Conservation (phyloP, 1,140 invertebrate genomes). For the Musca domestica region DNA sequence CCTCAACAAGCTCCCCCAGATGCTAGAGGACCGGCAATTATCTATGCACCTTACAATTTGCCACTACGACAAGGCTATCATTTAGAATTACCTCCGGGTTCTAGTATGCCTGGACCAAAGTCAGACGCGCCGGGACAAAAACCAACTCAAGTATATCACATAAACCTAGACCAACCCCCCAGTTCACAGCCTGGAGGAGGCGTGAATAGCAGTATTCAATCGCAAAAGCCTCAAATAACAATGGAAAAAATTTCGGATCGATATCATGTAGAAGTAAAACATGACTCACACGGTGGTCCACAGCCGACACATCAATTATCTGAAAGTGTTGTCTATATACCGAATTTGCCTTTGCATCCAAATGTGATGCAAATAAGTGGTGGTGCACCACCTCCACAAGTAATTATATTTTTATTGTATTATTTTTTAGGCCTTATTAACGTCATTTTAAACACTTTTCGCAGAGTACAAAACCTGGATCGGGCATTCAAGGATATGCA, state of each 20-base stretch:
- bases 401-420: conserved; percentile 21
- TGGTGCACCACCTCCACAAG: conserved; percentile 37
- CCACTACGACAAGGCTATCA: conserved; percentile 45
- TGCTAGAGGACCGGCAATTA: conserved; percentile 39
- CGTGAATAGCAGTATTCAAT: conserved; percentile 20
- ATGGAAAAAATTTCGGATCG: conserved; percentile 50
- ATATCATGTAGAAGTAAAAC: conserved; percentile 49
- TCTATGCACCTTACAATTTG: conserved; percentile 34
- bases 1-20: conserved; percentile 46
- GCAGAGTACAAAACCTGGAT: conserved; percentile 44
- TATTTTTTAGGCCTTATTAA: neutral
- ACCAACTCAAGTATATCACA: conserved; percentile 48
- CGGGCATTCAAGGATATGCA: conserved; percentile 51
- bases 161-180: conserved; percentile 48
- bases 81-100: conserved; percentile 38
- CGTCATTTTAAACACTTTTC: too few relatives aligned
- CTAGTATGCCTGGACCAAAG: conserved; percentile 35
- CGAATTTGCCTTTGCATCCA: conserved; percentile 43
- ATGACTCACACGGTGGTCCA: conserved; percentile 34
- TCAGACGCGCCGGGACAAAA: conserved; percentile 36
- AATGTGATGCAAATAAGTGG: conserved; percentile 48
- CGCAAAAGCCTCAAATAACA: conserved; percentile 46
- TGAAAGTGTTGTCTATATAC: conserved; percentile 43
- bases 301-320: conserved; percentile 21
- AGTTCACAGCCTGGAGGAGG: conserved; percentile 39